phyloP scores from a whole-genome alignment of 2,888 invertebrate genomes.

The Nematopogon swammerdamellus region DNA sequence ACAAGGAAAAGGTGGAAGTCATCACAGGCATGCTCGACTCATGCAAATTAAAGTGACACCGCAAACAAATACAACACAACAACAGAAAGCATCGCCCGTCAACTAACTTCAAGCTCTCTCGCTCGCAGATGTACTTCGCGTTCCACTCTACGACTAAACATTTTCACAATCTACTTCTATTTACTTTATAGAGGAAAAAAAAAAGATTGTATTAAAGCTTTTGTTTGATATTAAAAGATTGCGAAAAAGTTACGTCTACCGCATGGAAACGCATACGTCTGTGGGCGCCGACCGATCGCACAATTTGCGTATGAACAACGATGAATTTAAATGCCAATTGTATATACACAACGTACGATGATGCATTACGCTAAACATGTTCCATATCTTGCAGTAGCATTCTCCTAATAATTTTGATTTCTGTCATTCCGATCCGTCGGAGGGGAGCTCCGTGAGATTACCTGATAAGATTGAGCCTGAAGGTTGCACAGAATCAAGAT shows the following conservation, averaged over 20 bases:
- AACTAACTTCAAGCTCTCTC: not conserved
- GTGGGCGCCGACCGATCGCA: not conserved
- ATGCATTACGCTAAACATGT: conserved; percentile 4
- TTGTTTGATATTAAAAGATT: too few relatives aligned
- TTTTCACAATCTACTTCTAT: too few relatives aligned
- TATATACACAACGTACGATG: not conserved
- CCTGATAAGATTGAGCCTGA: conserved; percentile 85
- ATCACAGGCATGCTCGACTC: conserved; percentile 46
- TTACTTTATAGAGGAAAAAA: too few relatives aligned
- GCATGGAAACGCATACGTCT: not conserved
- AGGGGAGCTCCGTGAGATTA: conserved; percentile 59
- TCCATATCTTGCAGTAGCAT: conserved; percentile 31
- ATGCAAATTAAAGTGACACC: conserved; percentile 53
- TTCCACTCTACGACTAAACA: not conserved
- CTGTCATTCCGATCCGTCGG: conserved; percentile 40
- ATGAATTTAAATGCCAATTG: not conserved
- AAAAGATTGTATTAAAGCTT: too few relatives aligned
- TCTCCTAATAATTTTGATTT: conserved; percentile 50
- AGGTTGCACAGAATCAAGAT: conserved; percentile 65
- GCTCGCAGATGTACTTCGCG: not conserved
- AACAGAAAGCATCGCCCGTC: conserved; percentile 37
- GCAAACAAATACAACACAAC: conserved; percentile 45
- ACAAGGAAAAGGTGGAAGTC: conserved; percentile 3
- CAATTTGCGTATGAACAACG: not conserved
- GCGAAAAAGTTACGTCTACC: too few relatives aligned